Conservation (phyloP, 2,113 vertebrate genomes). For the Trematocara zebra region DNA sequence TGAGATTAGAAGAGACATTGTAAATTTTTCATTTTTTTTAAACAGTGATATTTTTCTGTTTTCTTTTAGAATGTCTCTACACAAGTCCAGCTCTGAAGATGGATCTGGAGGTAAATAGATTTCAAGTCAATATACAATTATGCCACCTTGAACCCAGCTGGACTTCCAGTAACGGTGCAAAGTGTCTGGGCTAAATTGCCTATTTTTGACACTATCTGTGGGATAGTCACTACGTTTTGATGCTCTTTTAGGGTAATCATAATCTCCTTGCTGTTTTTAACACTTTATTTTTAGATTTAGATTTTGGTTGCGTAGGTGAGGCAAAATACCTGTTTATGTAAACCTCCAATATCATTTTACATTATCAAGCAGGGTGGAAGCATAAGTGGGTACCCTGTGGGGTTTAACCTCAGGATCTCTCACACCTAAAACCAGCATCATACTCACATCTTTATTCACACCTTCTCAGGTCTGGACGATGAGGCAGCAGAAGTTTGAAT, state of each 20-base stretch:
- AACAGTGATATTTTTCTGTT: neutral
- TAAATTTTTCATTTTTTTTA: neutral
- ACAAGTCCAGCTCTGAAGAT: slow-evolving; percentile 95
- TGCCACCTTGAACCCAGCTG: neutral
- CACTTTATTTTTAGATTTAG: neutral
- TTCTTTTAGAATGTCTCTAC: slow-evolving; percentile 79
- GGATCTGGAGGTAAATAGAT: slow-evolving; percentile 81
- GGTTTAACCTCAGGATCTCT: neutral
- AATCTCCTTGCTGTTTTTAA: neutral
- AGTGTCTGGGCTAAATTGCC: neutral
- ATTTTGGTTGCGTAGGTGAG: neutral
- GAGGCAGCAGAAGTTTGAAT: neutral
- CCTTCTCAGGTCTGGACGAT: neutral
- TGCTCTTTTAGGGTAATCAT: neutral
- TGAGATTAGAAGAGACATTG: neutral
- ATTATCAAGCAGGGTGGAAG: neutral
- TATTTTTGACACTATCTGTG: neutral
- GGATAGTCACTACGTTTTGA: neutral
- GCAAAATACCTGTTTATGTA: neutral
- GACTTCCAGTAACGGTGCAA: neutral
- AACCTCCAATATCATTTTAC: neutral
- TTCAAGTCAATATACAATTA: neutral
- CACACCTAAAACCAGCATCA: neutral
- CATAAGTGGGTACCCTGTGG: neutral
- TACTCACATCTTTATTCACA: neutral